A percentile compares a stretch with the other conserved stretches of the same genome.
These are phyloP conservation scores for Acanthosepion esculentum DNA, from an alignment of 2,888 invertebrate genomes.

Conservation along the genomic window DNA sequence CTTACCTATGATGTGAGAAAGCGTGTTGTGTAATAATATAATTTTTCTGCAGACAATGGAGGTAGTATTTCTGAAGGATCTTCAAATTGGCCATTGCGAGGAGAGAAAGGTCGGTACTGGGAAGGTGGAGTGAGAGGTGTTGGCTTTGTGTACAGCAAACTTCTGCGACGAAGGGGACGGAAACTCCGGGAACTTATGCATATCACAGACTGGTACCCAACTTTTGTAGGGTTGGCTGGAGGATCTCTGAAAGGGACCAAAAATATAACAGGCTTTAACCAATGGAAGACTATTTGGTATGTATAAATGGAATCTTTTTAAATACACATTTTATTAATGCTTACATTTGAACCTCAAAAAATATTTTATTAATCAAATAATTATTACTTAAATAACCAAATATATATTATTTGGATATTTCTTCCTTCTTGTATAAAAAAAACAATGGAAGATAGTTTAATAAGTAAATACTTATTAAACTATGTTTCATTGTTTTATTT, in stretches of 20 bases:
- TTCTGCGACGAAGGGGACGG: constrained; percentile 45
- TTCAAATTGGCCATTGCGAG: constrained; percentile 65
- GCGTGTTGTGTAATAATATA: background rate
- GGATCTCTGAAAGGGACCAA: constrained; percentile 56
- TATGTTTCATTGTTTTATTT: too few relatives aligned
- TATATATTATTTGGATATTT: too few relatives aligned
- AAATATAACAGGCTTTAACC: constrained; percentile 62
- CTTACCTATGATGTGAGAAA: background rate
- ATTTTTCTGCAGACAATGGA: constrained; percentile 74
- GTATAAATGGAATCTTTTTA: background rate
- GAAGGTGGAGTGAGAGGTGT: constrained; percentile 65
- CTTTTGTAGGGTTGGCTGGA: constrained; percentile 61
- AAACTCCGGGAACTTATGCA: constrained; percentile 58
- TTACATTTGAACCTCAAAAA: background rate
- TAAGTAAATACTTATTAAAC: too few relatives aligned
- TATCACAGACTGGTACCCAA: constrained; percentile 67
- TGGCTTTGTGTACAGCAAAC: constrained; percentile 58
- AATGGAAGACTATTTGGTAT: constrained; percentile 62
- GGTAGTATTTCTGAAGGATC: constrained; percentile 61
- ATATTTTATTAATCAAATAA: background rate
- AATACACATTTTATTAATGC: too few relatives aligned
- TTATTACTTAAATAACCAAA: too few relatives aligned
- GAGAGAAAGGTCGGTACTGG: constrained; percentile 63
- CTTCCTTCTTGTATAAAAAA: too few relatives aligned
- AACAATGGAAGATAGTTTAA: too few relatives aligned